Evolutionary conservation across 2,797 vertebrate genomes (phyloP), one percentile per base, ranked within the genome.

Genomic region (Pteronotus mesoamericanus): DNA sequence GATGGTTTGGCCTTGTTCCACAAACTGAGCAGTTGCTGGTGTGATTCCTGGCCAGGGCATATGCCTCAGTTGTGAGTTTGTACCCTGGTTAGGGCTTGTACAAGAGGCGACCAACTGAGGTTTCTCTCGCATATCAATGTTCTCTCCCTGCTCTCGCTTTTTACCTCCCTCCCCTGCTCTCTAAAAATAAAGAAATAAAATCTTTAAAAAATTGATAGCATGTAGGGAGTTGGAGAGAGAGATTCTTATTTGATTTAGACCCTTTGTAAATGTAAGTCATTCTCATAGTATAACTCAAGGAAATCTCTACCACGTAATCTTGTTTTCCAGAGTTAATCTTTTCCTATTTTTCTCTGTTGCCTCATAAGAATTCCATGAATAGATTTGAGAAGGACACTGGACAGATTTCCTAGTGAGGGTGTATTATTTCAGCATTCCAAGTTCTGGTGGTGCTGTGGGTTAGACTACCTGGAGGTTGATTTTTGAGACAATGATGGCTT

Each of bases 221-320:
- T 4, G 0, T 37, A 39, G 19, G 26, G 51, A 21, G 24, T 61
- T 77, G 96, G 55, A 66, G 42, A 74, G 66, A 89, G 86, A 64
- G 72, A 79, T 55, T 80, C 46, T 46, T 84, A 34, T 64, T 94
- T 86, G 46, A 77, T 66, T 92, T 80, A 85, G 59, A 78, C 37
- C 83, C 12, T 66, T 94, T 37, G 42, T 77, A 94, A 90, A 61
- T 87, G 42, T 59, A 92, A 96, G 44, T 39, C 68, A 37, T 86
- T 90, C 48, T 92, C 22, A 68, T 59, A 46, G 21, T 64, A 64
- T 5, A 94, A 84, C 48, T 82, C 34, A 82, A 88, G 59, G 44
- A 72, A 9, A 55, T 86, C 24, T 94, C 44, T 8, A 55, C 5
- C 16, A 29, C 6, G 16, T 55, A 39, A 68, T 80, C 26, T 83